Evolutionary conservation across 2,113 vertebrate genomes (phyloP), one percentile per base, ranked within the genome.

Genomic region (Syngnathus typhle): DNA sequence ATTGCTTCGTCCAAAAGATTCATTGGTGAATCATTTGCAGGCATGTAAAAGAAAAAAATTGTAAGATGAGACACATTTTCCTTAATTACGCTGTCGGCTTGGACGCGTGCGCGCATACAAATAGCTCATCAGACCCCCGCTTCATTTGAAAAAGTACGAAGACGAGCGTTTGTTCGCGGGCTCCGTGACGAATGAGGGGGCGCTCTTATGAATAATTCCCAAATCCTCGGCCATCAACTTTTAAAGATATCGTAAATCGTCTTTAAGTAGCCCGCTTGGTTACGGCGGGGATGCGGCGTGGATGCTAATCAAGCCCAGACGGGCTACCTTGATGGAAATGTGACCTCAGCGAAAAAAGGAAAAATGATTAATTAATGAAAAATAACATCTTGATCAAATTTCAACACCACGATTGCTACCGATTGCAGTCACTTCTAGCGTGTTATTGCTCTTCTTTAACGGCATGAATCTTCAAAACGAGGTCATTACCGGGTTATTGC

Each of bases 171-270:
- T 87, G 84, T 90, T 87, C 78, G 66, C 76, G 79, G 36, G 60
- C 71, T 38, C 61, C 72, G 76, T 91, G 88, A 91, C 88, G 84
- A 87, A 90, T 69, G 64, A 83, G 70, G 79, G 78, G 80, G 83
- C 75, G 75, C 78, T 82, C 89, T 89, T 89, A 91, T 92, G 88
- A 92, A 92, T 93, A 90, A 93, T 92, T 93, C 88, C 84, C 77
- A 87, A 86, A 89, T 91, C 86, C 85, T 41, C 60, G 81, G 83
- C 86, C 87, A 92, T 91, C 90, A 88, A 80, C 82, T 87, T 90
- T 89, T 88, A 90, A 91, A 86, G 83, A 83, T 78, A 84, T 84
- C 81, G 84, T 92, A 92, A 92, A 92, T 91, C 91, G 85, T 80
- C 67, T 85, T 82, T 88, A 91, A 91, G 88, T 90, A 81, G 88